phyloP scores from a whole-genome alignment of 2,888 invertebrate genomes.

The Apantesis nais region DNA sequence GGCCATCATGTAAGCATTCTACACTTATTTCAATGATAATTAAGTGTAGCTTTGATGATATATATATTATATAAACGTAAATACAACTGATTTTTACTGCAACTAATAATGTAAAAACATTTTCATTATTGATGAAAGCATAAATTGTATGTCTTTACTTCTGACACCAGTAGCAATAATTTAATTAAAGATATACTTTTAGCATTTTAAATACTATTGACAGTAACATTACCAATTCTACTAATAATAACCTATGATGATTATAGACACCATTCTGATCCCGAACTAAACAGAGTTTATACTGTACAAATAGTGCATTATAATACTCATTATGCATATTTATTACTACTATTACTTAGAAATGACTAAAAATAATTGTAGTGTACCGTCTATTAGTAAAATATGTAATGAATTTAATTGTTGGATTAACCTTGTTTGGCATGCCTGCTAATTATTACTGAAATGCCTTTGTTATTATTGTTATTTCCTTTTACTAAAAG shows the following conservation, averaged over 20 bases:
- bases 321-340: neutral
- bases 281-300: neutral
- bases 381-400: neutral
- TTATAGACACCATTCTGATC: neutral
- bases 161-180: neutral
- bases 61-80: too few species aligned
- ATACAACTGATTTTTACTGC: too few species aligned
- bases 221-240: neutral
- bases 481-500: neutral
- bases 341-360: neutral
- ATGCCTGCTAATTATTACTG: neutral
- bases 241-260: too few species aligned
- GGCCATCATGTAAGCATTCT: constrained; percentile 80
- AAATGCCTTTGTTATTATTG: neutral
- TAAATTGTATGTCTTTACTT: neutral
- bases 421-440: neutral
- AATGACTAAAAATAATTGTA: neutral
- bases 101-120: neutral
- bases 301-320: neutral
- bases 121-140: neutral
- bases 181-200: neutral
- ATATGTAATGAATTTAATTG: neutral
- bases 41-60: neutral
- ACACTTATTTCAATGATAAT: neutral
- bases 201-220: neutral